These are phyloP conservation scores for Apotomis turbidana DNA, from an alignment of 2,888 invertebrate species.

Conservation along the genomic window DNA sequence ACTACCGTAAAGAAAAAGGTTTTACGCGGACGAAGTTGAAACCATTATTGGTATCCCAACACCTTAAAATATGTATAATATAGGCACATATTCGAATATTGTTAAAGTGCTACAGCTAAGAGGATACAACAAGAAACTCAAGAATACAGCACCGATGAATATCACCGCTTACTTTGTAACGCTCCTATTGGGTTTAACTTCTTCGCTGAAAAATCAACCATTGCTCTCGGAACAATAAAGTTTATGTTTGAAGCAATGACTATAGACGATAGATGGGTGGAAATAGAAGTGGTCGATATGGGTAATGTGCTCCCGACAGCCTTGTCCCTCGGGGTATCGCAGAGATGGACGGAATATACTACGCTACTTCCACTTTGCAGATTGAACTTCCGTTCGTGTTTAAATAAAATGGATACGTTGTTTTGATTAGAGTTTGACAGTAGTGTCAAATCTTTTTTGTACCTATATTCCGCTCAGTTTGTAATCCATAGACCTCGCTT, in stretches of 20 bases:
- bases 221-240: background rate
- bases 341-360: slow-evolving; percentile 18
- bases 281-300: background rate
- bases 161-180: background rate
- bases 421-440: background rate
- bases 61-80: background rate
- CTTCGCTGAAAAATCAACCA: background rate
- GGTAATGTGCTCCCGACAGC: slow-evolving; percentile 15
- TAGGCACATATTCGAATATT: background rate
- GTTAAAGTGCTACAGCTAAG: background rate
- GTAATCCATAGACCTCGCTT: too few species aligned
- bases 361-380: slow-evolving; percentile 16
- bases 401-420: background rate
- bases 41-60: background rate
- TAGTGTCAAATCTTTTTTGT: too few species aligned
- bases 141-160: slow-evolving; percentile 3
- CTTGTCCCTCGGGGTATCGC: background rate
- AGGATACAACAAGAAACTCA: background rate
- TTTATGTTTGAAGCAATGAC: background rate
- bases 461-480: too few species aligned
- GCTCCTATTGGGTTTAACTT: background rate
- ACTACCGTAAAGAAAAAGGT: too few species aligned
- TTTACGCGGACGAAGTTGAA: background rate
- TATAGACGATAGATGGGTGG: background rate
- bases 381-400: slow-evolving; percentile 2